These are phyloP conservation scores for Probaryconus sp. DNA, from an alignment of 1,140 invertebrate genomes.

Conservation along the genomic window DNA sequence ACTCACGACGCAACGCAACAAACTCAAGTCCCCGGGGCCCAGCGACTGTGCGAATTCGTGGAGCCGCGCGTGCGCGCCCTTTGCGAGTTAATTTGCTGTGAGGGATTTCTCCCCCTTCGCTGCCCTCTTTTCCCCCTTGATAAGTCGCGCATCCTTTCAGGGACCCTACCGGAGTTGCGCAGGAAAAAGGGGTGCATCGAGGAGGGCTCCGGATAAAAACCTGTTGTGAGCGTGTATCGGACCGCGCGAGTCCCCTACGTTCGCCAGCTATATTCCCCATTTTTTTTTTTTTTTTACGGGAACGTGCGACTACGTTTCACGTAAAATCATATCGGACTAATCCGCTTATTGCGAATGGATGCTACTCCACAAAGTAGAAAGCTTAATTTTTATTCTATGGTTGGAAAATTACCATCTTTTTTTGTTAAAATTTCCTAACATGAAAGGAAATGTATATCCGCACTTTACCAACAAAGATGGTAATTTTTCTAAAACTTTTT, in stretches of 20 bases:
- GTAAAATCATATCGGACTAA: slow-evolving; percentile 22
- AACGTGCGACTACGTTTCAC: slow-evolving; percentile 45
- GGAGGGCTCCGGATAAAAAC: slow-evolving; percentile 32
- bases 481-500: too few relatives aligned
- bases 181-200: slow-evolving; percentile 15
- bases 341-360: slow-evolving; percentile 6
- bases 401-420: too few relatives aligned
- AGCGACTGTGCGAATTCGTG: slow-evolving; percentile 44
- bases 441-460: too few relatives aligned
- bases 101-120: slow-evolving; percentile 20
- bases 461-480: too few relatives aligned
- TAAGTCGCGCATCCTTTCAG: slow-evolving; percentile 39
- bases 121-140: slow-evolving; percentile 10
- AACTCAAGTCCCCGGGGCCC: slow-evolving; percentile 1
- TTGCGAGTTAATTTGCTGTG: slow-evolving; percentile 47
- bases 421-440: too few relatives aligned
- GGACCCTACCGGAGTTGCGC: slow-evolving; percentile 14
- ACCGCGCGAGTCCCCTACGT: slow-evolving; percentile 37
- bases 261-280: background rate
- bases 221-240: slow-evolving; percentile 35
- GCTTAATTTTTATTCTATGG: too few relatives aligned
- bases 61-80: slow-evolving; percentile 52
- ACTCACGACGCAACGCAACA: too few relatives aligned
- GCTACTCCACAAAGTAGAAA: too few relatives aligned
- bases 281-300: background rate